phyloP scores from a whole-genome alignment of 2,797 vertebrate species.

The Poecilia gillii region DNA sequence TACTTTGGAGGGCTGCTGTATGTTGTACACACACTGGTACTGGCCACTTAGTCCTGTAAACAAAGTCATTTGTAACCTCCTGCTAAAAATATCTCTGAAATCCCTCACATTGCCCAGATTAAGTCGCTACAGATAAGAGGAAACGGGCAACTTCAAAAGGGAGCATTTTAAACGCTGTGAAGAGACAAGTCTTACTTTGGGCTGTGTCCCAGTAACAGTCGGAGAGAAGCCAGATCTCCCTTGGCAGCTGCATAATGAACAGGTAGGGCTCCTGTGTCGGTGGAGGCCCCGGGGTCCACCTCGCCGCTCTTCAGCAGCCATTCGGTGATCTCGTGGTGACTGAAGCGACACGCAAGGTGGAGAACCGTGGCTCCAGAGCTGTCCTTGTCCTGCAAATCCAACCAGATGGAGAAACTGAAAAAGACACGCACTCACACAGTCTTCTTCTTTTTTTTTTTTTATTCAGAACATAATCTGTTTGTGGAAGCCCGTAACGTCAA shows the following conservation, averaged over 20 bases:
- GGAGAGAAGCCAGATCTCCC: slow-evolving; percentile 92
- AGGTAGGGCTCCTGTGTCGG: slow-evolving; percentile 91
- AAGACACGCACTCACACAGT: not conserved
- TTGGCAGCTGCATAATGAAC: slow-evolving; percentile 97
- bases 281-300: slow-evolving; percentile 85
- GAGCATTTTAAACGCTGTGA: not conserved
- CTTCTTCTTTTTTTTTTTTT: not conserved
- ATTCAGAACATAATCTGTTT: not conserved
- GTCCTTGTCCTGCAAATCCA: slow-evolving; percentile 86
- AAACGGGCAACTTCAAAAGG: not conserved
- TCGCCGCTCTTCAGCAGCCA: slow-evolving; percentile 91
- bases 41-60: slow-evolving; percentile 6
- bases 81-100: not conserved
- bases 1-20: not conserved
- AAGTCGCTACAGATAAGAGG: not conserved
- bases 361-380: slow-evolving; percentile 94
- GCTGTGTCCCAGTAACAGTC: slow-evolving; percentile 88
- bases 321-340: slow-evolving; percentile 91
- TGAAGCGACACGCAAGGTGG: slow-evolving; percentile 94
- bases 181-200: slow-evolving; percentile 86
- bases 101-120: not conserved
- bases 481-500: not conserved
- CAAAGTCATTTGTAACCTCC: not conserved
- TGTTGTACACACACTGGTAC: not conserved
- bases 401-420: slow-evolving; percentile 13